These are phyloP conservation scores for Platysternon megacephalum DNA, from an alignment of 2,113 vertebrate species.

Conservation along the genomic window DNA sequence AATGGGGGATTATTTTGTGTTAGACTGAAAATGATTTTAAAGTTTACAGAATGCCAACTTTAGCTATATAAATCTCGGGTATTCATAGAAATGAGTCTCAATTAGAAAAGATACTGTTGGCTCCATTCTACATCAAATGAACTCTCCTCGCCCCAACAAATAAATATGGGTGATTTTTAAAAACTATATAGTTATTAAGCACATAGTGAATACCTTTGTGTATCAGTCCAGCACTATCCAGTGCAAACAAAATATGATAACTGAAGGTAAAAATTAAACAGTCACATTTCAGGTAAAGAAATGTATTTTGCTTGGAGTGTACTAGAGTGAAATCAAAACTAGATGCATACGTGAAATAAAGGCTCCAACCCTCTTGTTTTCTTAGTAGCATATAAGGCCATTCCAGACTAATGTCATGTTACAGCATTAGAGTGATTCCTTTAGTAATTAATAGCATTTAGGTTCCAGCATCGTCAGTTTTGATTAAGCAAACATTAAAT, in stretches of 20 bases:
- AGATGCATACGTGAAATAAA: not conserved
- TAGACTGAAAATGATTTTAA: not conserved
- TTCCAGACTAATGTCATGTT: conserved; percentile 47
- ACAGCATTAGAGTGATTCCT: conserved; percentile 73
- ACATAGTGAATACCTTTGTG: not conserved
- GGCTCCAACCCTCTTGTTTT: not conserved
- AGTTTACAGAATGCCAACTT: not conserved
- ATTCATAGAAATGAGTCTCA: not conserved
- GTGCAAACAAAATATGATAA: not conserved
- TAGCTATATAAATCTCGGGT: not conserved
- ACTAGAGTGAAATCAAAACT: not conserved
- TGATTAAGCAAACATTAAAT: conserved; percentile 84
- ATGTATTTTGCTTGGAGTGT: not conserved
- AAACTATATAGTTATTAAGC: not conserved
- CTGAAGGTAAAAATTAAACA: not conserved
- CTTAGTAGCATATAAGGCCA: conserved; percentile 4
- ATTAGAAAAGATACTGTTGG: not conserved
- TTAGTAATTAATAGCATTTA: conserved; percentile 84
- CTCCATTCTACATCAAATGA: not conserved
- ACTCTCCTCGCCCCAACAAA: not conserved
- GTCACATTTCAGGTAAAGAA: not conserved
- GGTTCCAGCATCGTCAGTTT: conserved; percentile 79
- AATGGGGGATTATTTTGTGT: not conserved
- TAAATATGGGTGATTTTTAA: not conserved
- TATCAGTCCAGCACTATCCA: not conserved